phyloP scores from a whole-genome alignment of 2,797 vertebrate species.

The Galaxias olidus region DNA sequence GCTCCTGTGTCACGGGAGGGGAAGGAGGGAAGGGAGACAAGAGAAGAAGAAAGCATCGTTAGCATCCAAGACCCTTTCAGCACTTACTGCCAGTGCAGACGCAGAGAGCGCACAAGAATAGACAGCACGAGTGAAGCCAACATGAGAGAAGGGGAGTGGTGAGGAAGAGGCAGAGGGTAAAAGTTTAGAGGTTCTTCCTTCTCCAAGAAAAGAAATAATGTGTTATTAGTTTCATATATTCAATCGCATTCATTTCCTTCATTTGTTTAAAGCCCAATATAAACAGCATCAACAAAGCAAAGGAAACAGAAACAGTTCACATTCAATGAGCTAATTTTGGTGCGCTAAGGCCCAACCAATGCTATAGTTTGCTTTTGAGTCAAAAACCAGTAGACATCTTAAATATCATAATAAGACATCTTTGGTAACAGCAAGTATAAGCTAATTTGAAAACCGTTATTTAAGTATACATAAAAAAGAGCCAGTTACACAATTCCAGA shows the following conservation, averaged over 20 bases:
- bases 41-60: slow-evolving; percentile 56
- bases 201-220: not conserved
- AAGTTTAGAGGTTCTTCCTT: not conserved
- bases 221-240: not conserved
- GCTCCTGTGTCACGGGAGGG: slow-evolving; percentile 66
- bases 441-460: not conserved
- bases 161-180: not conserved
- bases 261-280: no score
- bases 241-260: not conserved
- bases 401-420: not conserved
- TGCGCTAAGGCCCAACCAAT: no score
- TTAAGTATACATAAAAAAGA: not conserved
- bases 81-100: slow-evolving; percentile 11
- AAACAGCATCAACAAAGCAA: no score
- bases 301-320: no score
- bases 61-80: slow-evolving; percentile 43
- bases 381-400: no score
- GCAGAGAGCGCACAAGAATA: slow-evolving; percentile 37
- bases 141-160: slow-evolving; percentile 10
- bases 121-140: slow-evolving; percentile 20
- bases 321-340: no score
- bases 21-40: slow-evolving; percentile 13
- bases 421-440: not conserved
- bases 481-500: slow-evolving; percentile 35
- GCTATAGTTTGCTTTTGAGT: no score